Evolutionary conservation across 2,797 vertebrate species (phyloP).

Genomic region (Smutsia gigantea): DNA sequence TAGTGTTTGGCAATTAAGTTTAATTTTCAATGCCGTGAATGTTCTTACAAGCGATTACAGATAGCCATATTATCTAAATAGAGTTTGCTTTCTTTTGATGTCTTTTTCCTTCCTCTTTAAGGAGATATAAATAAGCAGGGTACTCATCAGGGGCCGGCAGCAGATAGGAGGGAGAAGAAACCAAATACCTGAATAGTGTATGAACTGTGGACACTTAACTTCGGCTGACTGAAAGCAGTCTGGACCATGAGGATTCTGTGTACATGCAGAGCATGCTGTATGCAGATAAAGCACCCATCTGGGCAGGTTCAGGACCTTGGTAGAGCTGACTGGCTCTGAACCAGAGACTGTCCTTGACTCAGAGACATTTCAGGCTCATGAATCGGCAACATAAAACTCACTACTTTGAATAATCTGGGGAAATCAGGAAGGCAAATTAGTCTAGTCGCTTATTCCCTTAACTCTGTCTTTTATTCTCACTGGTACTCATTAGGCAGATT

Average conservation of each 20-base stretch:
- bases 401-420: neutral
- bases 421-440: slow-evolving; percentile 37
- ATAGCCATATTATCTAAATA: neutral
- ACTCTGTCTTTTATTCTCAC: neutral
- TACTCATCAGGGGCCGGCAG: neutral
- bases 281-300: neutral
- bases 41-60: slow-evolving; percentile 3
- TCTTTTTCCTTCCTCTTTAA: neutral
- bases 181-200: neutral
- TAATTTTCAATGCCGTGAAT: slow-evolving; percentile 30
- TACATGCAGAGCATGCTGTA: neutral
- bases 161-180: neutral
- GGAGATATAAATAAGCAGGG: neutral
- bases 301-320: neutral
- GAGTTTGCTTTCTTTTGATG: neutral
- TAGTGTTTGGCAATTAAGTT: slow-evolving; percentile 5
- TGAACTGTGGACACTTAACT: neutral
- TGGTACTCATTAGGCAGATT: neutral
- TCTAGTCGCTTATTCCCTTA: neutral
- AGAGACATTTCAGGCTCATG: slow-evolving; percentile 5
- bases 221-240: neutral
- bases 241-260: neutral
- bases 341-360: neutral
- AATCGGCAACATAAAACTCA: slow-evolving; percentile 24
- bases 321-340: neutral